Percentiles rank a stretch among this genome's conserved stretches.
Conservation (phyloP, 2,113 vertebrate genomes). For the Sarotherodon lohbergeri region DNA sequence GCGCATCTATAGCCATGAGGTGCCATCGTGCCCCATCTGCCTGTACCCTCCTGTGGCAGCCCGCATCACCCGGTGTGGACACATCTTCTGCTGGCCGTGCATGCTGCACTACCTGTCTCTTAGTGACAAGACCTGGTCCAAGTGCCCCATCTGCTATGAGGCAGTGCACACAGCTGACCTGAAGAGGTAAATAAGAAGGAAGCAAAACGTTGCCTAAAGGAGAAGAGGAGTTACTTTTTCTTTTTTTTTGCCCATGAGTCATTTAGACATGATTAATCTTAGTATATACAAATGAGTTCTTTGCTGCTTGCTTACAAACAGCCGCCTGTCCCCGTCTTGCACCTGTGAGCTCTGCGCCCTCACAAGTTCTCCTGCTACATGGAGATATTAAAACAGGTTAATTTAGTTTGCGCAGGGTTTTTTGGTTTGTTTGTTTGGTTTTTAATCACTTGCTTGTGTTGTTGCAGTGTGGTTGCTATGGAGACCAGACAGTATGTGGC, state of each 20-base stretch:
- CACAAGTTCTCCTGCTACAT: background rate
- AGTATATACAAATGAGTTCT: background rate
- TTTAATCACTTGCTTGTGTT: background rate
- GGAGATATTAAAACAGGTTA: background rate
- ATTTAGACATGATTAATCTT: background rate
- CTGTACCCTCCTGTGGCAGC: constrained; percentile 93
- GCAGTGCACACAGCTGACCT: constrained; percentile 88
- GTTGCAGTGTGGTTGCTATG: constrained; percentile 87
- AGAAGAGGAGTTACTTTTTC: rapidly evolving
- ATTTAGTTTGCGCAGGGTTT: background rate
- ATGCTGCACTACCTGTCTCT: constrained; percentile 96
- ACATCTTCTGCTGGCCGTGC: constrained; percentile 98
- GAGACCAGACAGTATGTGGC: constrained; percentile 88
- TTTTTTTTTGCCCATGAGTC: rapidly evolving
- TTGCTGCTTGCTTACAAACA: background rate
- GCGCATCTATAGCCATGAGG: constrained; percentile 97
- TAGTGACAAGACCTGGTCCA: constrained; percentile 93
- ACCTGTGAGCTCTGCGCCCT: background rate
- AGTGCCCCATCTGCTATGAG: constrained; percentile 97
- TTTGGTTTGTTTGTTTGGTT: background rate
- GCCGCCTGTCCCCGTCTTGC: rapidly evolving
- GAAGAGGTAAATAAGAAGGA: constrained; percentile 80
- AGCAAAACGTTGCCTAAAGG: background rate
- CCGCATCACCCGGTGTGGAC: constrained; percentile 95
- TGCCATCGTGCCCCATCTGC: constrained; percentile 97